Evolutionary conservation across 2,888 invertebrate species (phyloP).

Genomic region (Tricholauxania praeusta): DNA sequence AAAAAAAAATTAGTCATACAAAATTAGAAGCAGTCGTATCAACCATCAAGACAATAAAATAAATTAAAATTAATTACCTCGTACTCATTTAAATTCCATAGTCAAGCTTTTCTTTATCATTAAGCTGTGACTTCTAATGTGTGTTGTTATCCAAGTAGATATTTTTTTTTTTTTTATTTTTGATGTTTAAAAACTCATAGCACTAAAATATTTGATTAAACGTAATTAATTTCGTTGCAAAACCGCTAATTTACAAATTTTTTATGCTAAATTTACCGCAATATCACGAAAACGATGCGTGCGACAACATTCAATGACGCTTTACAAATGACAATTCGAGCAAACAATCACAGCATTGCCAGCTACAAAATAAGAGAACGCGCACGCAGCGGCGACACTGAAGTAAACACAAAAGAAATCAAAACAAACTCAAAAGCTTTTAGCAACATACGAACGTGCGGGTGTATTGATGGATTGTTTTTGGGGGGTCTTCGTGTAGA

Average conservation of each 20-base stretch:
- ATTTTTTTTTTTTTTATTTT: too few relatives aligned
- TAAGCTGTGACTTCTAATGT: too few relatives aligned
- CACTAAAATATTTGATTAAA: background rate
- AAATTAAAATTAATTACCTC: too few relatives aligned
- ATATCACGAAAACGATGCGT: conserved; percentile 11
- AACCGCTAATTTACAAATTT: background rate
- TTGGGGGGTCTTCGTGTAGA: background rate
- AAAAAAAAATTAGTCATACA: too few relatives aligned
- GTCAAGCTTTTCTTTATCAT: too few relatives aligned
- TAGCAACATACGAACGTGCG: background rate
- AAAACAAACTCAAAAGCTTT: conserved; percentile 19
- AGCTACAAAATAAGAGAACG: background rate
- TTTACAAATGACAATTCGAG: conserved; percentile 26
- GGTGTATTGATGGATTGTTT: background rate
- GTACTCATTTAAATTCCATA: too few relatives aligned
- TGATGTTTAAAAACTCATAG: too few relatives aligned
- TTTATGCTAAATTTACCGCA: background rate
- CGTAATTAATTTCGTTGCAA: background rate
- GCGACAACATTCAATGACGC: background rate
- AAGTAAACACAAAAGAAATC: background rate
- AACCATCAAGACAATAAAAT: too few relatives aligned
- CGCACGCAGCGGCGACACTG: background rate
- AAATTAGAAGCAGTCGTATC: too few relatives aligned
- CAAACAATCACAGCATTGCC: background rate
- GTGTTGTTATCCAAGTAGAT: too few relatives aligned